A percentile compares a stretch with the other conserved stretches of the same genome.
phyloP scores from a whole-genome alignment of 2,888 invertebrate species.

The Monopis laevigella region DNA sequence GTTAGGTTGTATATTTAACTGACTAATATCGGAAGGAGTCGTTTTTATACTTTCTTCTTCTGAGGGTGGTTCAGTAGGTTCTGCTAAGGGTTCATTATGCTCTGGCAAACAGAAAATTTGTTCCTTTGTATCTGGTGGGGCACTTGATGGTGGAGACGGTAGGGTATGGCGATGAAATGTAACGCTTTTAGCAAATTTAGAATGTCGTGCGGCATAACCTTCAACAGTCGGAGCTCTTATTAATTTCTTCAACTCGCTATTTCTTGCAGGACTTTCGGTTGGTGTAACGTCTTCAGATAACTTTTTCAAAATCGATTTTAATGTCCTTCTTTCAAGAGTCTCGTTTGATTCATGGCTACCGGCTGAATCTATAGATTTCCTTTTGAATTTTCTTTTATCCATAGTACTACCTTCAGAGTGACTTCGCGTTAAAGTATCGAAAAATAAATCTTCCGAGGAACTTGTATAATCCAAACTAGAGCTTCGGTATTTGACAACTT shows the following conservation, averaged over 20 bases:
- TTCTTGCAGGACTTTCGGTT: slow-evolving; percentile 52
- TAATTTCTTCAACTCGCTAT: slow-evolving; percentile 72
- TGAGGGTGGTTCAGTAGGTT: slow-evolving; percentile 26
- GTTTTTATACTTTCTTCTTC: background rate
- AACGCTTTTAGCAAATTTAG: slow-evolving; percentile 88
- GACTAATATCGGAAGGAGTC: slow-evolving; percentile 16
- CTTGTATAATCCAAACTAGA: slow-evolving; percentile 81
- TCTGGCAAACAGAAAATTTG: slow-evolving; percentile 49
- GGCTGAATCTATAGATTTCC: slow-evolving; percentile 48
- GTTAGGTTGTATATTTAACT: slow-evolving; percentile 12
- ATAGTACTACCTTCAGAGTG: slow-evolving; percentile 85
- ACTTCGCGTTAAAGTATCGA: slow-evolving; percentile 74
- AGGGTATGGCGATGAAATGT: slow-evolving; percentile 87
- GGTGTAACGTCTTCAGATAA: slow-evolving; percentile 75
- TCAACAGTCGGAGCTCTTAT: slow-evolving; percentile 86
- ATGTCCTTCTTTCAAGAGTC: slow-evolving; percentile 80
- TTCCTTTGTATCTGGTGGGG: slow-evolving; percentile 36
- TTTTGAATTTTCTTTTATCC: slow-evolving; percentile 62
- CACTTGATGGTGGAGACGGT: slow-evolving; percentile 78
- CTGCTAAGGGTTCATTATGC: slow-evolving; percentile 23
- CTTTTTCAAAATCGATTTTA: slow-evolving; percentile 88
- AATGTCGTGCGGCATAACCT: slow-evolving; percentile 88
- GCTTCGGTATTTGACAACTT: slow-evolving; percentile 78
- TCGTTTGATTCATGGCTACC: slow-evolving; percentile 73
- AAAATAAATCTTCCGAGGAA: slow-evolving; percentile 65